A percentile compares a stretch with the other conserved stretches of the same genome.
These are phyloP conservation scores for Prionace glauca DNA, from an alignment of 2,797 vertebrate genomes.

Conservation along the genomic window DNA sequence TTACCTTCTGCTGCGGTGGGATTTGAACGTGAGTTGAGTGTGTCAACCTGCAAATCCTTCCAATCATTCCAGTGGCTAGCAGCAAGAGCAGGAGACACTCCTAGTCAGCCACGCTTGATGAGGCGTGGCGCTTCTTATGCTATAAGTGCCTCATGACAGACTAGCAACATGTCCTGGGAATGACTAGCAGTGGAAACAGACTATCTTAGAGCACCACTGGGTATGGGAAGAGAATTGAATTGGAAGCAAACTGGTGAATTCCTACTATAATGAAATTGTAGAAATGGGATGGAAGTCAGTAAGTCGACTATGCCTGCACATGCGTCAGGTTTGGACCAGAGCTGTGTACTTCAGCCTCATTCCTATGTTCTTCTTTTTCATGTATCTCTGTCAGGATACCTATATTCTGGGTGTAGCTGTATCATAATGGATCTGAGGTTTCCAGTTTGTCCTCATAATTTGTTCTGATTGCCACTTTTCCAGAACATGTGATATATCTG, in stretches of 20 bases:
- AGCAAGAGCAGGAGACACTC: no score
- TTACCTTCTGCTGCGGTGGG: no score
- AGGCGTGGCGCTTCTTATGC: no score
- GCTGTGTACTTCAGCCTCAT: not conserved
- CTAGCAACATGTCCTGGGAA: no score
- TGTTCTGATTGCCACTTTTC: not conserved
- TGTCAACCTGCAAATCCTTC: no score
- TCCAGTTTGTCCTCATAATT: not conserved
- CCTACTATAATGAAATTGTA: not conserved
- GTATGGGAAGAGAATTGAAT: no score
- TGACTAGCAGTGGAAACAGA: no score
- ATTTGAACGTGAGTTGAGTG: no score
- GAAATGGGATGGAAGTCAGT: not conserved
- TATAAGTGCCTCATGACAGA: no score
- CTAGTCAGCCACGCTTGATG: no score
- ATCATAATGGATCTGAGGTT: not conserved
- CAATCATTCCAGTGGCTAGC: no score
- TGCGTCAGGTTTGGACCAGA: not conserved
- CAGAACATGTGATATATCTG: not conserved
- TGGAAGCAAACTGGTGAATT: not conserved
- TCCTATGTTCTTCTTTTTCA: not conserved
- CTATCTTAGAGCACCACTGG: no score
- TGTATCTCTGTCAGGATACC: not conserved
- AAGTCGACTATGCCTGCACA: not conserved
- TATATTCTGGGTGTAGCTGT: not conserved